phyloP scores from a whole-genome alignment of 2,888 invertebrate species.

The Pheosia gnoma region DNA sequence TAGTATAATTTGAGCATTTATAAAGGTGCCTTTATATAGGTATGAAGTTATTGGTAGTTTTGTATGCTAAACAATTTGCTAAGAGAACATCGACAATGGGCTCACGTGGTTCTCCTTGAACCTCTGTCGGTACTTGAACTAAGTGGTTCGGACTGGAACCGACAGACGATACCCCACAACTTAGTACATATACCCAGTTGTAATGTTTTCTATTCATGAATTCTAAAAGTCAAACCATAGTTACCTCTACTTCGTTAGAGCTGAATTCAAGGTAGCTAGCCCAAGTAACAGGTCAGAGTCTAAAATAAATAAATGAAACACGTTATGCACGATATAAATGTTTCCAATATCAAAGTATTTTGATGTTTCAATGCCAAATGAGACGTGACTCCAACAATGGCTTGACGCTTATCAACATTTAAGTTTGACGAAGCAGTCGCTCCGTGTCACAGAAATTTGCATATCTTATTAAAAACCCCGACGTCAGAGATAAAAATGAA shows the following conservation, averaged over 20 bases:
- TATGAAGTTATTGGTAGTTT: not conserved
- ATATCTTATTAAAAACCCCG: constrained; percentile 81
- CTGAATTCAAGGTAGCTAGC: not conserved
- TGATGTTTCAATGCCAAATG: constrained; percentile 33
- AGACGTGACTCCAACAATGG: constrained; percentile 38
- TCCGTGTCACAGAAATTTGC: constrained; percentile 69
- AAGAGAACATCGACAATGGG: constrained; percentile 35
- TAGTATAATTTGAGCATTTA: no score
- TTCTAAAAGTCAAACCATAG: no score
- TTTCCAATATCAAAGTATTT: constrained; percentile 16
- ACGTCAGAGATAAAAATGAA: constrained; percentile 79
- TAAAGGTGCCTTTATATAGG: no score
- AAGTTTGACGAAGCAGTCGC: constrained; percentile 57
- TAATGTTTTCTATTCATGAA: no score
- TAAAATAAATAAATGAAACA: not conserved
- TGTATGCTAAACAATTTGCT: constrained; percentile 23
- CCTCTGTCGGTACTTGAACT: constrained; percentile 41
- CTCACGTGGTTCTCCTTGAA: constrained; percentile 44
- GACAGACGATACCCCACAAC: constrained; percentile 45
- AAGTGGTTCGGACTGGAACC: constrained; percentile 62
- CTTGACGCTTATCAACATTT: constrained; percentile 50
- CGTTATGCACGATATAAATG: constrained; percentile 2
- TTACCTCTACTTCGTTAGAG: not conserved
- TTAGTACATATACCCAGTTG: not conserved
- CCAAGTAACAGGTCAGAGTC: not conserved